phyloP scores from a whole-genome alignment of 2,113 vertebrate genomes.

The Tenrec ecaudatus region DNA sequence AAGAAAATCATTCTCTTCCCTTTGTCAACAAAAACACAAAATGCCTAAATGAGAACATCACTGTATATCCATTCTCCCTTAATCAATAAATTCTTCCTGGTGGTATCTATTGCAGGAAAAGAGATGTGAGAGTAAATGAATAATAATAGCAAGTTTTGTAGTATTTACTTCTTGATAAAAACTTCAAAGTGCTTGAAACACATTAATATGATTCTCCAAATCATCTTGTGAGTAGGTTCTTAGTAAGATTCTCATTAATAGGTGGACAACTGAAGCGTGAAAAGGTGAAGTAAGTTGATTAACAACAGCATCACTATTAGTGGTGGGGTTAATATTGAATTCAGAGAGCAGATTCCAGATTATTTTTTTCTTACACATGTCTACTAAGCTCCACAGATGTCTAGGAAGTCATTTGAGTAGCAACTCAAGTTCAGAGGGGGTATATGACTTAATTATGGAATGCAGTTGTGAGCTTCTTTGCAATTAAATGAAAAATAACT shows the following conservation, averaged over 20 bases:
- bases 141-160: background rate
- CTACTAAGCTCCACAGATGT: too few species aligned
- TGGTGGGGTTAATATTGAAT: background rate
- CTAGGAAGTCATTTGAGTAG: background rate
- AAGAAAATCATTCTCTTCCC: background rate
- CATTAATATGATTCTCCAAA: background rate
- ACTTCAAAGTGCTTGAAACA: background rate
- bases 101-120: background rate
- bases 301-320: background rate
- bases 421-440: background rate
- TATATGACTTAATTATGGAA: background rate
- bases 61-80: background rate
- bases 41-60: background rate
- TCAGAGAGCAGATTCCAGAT: background rate
- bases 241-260: background rate
- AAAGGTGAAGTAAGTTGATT: background rate
- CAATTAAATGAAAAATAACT: background rate
- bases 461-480: background rate
- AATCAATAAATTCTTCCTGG: background rate
- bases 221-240: background rate
- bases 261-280: background rate
- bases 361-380: background rate
- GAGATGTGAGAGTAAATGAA: background rate
- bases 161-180: background rate
- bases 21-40: background rate